Conservation (phyloP, 2,888 invertebrate species). For the Parthenolecanium corni region DNA sequence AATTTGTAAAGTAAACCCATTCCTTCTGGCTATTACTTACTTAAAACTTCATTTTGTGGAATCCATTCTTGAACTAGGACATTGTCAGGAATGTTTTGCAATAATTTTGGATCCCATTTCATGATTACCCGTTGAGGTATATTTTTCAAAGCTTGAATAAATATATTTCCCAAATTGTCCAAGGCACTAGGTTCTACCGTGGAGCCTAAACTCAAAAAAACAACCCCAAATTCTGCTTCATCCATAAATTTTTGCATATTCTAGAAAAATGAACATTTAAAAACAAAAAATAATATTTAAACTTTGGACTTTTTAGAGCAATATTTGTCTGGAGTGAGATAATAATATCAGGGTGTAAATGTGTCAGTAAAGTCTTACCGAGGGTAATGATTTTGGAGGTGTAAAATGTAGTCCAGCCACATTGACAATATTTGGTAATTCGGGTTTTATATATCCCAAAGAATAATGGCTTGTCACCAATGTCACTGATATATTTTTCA, state of each 20-base stretch:
- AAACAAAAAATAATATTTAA: too few species aligned
- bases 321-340: too few species aligned
- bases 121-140: slow-evolving; percentile 27
- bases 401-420: slow-evolving; percentile 28
- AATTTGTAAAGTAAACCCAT: too few species aligned
- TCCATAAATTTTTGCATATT: slow-evolving; percentile 24
- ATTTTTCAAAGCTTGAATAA: slow-evolving; percentile 3
- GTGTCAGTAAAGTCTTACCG: too few species aligned
- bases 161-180: background rate
- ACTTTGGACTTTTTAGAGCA: too few species aligned
- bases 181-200: background rate
- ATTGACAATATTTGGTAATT: slow-evolving; percentile 14
- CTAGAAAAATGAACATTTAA: background rate
- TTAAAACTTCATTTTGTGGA: slow-evolving; percentile 14
- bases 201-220: slow-evolving; percentile 29
- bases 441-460: slow-evolving; percentile 13
- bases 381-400: slow-evolving; percentile 18
- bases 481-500: slow-evolving; percentile 27
- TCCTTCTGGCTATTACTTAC: too few species aligned
- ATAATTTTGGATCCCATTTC: slow-evolving; percentile 27
- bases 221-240: slow-evolving; percentile 16
- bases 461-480: slow-evolving; percentile 21
- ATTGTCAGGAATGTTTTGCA: slow-evolving; percentile 18
- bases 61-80: slow-evolving; percentile 27
- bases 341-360: too few species aligned